Conservation (phyloP, 2,888 invertebrate species). For the Adelphocoris suturalis region DNA sequence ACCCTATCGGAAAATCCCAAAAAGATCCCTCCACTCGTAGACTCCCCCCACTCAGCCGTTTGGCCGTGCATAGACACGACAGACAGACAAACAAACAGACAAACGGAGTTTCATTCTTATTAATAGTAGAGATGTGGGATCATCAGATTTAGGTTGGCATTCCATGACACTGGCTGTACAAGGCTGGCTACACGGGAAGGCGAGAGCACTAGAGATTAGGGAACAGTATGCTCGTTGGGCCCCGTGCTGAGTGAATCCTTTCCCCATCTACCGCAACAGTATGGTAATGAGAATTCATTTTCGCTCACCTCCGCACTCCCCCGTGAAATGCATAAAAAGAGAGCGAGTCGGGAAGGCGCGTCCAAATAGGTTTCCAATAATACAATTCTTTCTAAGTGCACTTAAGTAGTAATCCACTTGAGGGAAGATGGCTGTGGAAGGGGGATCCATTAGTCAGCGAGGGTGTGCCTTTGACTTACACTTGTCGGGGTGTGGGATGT, state of each 20-base stretch:
- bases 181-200: not conserved
- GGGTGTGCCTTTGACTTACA: slow-evolving; percentile 59
- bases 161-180: not conserved
- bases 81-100: too few species aligned
- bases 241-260: not conserved
- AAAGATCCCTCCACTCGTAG: too few species aligned
- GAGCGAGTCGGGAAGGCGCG: not conserved
- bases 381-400: slow-evolving; percentile 47
- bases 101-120: too few species aligned
- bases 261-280: slow-evolving; percentile 16
- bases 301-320: not conserved
- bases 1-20: too few species aligned
- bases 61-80: too few species aligned
- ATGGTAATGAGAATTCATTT: slow-evolving; percentile 42
- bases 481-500: slow-evolving; percentile 28
- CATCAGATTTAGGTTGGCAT: not conserved
- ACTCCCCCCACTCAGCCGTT: too few species aligned
- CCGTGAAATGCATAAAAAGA: slow-evolving; percentile 19
- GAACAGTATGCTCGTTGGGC: slow-evolving; percentile 3
- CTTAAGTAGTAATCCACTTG: slow-evolving; percentile 53
- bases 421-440: slow-evolving; percentile 1
- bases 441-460: slow-evolving; percentile 53
- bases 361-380: slow-evolving; percentile 60
- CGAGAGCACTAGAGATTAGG: slow-evolving; percentile 27
- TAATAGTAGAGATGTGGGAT: too few species aligned